Conservation (phyloP, 1,140 invertebrate genomes). For the Heliconius congener region DNA sequence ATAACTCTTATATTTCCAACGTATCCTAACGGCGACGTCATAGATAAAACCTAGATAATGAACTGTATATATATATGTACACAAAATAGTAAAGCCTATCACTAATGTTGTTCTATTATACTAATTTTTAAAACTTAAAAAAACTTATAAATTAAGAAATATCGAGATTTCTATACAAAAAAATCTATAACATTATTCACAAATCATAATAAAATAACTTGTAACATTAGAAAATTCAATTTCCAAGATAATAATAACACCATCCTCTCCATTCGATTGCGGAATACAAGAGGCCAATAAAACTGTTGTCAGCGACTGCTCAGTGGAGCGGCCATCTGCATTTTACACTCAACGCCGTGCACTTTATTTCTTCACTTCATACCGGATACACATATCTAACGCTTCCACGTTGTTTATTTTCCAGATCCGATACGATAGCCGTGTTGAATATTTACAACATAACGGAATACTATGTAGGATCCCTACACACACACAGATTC, state of each 20-base stretch:
- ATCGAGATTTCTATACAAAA: no score
- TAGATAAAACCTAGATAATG: no score
- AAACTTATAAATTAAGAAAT: no score
- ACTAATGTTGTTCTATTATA: no score
- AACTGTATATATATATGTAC: no score
- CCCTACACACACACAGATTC: background rate
- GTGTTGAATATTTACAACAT: conserved; percentile 37
- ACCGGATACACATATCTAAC: conserved; percentile 45
- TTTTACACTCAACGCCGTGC: conserved; percentile 63
- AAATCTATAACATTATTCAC: background rate
- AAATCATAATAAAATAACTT: background rate
- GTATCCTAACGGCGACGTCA: no score
- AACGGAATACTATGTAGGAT: conserved; percentile 19
- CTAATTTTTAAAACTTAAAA: no score
- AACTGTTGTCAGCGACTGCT: conserved; percentile 57
- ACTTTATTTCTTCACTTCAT: conserved; percentile 63
- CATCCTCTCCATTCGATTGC: conserved; percentile 41
- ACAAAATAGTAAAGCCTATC: no score
- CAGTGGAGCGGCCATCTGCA: conserved; percentile 65
- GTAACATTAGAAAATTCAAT: conserved; percentile 2
- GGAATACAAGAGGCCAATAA: conserved; percentile 62
- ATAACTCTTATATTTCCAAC: no score
- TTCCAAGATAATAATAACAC: conserved; percentile 34
- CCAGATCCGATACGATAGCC: conserved; percentile 44
- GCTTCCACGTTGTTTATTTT: conserved; percentile 54